Evolutionary conservation across 2,888 invertebrate genomes (phyloP).

Genomic region (Clitarchus hookeri): DNA sequence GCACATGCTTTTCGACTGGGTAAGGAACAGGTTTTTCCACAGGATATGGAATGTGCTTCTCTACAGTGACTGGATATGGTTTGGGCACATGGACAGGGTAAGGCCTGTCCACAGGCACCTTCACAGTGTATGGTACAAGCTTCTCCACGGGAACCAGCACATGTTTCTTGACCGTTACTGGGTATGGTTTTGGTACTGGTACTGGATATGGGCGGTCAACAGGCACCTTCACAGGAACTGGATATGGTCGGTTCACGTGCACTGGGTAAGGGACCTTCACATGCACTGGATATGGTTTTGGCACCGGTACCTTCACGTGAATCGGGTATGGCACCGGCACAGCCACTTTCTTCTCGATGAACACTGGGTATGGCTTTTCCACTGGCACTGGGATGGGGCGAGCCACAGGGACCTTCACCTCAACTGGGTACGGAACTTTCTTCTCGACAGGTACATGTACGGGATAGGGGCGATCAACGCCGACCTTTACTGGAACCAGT

Average conservation of each 20-base stretch:
- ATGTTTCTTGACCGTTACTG: slow-evolving; percentile 64
- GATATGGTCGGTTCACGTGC: slow-evolving; percentile 41
- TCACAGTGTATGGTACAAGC: slow-evolving; percentile 57
- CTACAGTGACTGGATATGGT: slow-evolving; percentile 63
- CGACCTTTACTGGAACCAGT: slow-evolving; percentile 64
- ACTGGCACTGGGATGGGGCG: slow-evolving; percentile 76
- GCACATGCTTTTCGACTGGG: slow-evolving; percentile 47
- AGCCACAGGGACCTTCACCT: slow-evolving; percentile 61
- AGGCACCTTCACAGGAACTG: slow-evolving; percentile 41
- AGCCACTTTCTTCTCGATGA: slow-evolving; percentile 65
- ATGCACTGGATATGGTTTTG: slow-evolving; percentile 57
- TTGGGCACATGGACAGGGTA: slow-evolving; percentile 73
- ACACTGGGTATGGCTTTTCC: slow-evolving; percentile 71
- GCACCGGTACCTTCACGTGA: slow-evolving; percentile 64
- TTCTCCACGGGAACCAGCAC: slow-evolving; percentile 60
- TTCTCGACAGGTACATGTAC: slow-evolving; percentile 73
- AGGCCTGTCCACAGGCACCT: slow-evolving; percentile 74
- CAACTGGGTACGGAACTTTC: slow-evolving; percentile 60
- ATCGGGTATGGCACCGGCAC: slow-evolving; percentile 78
- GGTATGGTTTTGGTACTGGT: slow-evolving; percentile 69
- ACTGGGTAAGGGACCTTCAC: slow-evolving; percentile 40
- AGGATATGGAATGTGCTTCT: slow-evolving; percentile 52
- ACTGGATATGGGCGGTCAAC: slow-evolving; percentile 42
- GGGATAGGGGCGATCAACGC: slow-evolving; percentile 59
- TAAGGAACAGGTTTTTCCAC: slow-evolving; percentile 63